Base-by-base conservation (phyloP, 2,113 vertebrate genomes). In the Hippoglossus stenolepis region DNA sequence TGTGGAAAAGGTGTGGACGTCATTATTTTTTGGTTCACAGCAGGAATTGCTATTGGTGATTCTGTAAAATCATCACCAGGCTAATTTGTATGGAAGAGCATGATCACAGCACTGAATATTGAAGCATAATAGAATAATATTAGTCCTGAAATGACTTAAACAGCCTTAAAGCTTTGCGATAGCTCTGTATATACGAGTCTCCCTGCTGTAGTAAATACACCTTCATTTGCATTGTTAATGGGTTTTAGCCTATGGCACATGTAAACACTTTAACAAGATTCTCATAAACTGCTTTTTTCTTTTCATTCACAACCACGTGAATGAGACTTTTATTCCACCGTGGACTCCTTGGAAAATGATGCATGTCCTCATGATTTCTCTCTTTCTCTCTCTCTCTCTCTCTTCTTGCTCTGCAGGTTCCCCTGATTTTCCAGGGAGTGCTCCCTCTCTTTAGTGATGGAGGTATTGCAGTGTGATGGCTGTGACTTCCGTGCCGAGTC, bases 401-500 rank as follows among this genome's bases (percentile, higher is more conserved):
- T 64, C 28, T 18, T 65, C 28, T 31, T 12, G 49, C 18, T 80
- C 45, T 69, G 53, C 73, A 95, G 97, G 93, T 94, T 95, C 96
- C 95, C 96, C 95, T 97, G 93, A 98, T 97, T 96, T 96, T 95
- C 96, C 96, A 95, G 92, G 86, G 94, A 94, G 85, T 71, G 83
- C 75, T 79, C 65, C 82, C 90, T 66, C 80, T 69, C 78, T 86
- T 91, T 73, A 93, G 94, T 85, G 89, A 99, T 99, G 98, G 98
- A 99, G 95, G 97, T 97, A 91, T 94, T 99, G 84, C 98, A 99
- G 92, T 99, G 98, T 78, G 98, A 99, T 91, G 96, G 98, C 90
- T 99, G 98, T 80, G 98, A 99, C 94, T 99, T 99, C 92, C 95
- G 96, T 88, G 98, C 97, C 56, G 97, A 98, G 38, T 97, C 97